Base-by-base conservation (phyloP, 2,888 invertebrate genomes). In the Serripes groenlandicus region DNA sequence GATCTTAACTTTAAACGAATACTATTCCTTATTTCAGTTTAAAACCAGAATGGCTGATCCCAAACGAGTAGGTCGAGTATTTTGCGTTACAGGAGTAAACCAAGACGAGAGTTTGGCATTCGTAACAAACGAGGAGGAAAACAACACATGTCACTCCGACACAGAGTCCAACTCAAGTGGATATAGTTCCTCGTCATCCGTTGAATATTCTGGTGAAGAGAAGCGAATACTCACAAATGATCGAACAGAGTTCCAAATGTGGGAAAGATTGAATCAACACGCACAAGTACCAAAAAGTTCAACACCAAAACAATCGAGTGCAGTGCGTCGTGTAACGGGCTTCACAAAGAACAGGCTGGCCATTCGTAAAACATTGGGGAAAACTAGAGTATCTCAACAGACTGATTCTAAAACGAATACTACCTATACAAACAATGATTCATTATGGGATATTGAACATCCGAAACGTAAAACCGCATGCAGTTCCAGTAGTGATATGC, bases 141-240 rank as follows among this genome's bases (percentile, higher is more conserved):
- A 28, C 1, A 66, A 11, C 42, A 28, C 69, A 52, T 73, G 78
- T 34, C 75, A 76, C 11, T 70, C 66, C 15, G 86, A 86, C 66
- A 81, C 58, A 4, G 86, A 86, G 26, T 83, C 81, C 7, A 82
- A 78, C 52, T 74, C 82, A 49, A 83, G 83, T 28, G 86, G 86
- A n/a, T 86, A 83, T 35, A 26, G 83, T n/a, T 86, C 86, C 4
- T 78, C 86, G n/a, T 86, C 86, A 49, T 86, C 86, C 28, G 76
- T 86, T 37, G 86, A 86, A 37, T 83, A 83, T 9, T 74, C 83
- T 2, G 79, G 83, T 60, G 86, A 86, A 37, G 83, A 86, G 42
- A 86, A 70, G 52, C 75, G 83, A 60, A 71, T 86, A 49, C 54
- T 76, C 18, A 71, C 73, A 23, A 86, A 83, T 42, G 86, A 81